phyloP scores from a whole-genome alignment of 2,797 vertebrate species.

The Epinephelus malabaricus region DNA sequence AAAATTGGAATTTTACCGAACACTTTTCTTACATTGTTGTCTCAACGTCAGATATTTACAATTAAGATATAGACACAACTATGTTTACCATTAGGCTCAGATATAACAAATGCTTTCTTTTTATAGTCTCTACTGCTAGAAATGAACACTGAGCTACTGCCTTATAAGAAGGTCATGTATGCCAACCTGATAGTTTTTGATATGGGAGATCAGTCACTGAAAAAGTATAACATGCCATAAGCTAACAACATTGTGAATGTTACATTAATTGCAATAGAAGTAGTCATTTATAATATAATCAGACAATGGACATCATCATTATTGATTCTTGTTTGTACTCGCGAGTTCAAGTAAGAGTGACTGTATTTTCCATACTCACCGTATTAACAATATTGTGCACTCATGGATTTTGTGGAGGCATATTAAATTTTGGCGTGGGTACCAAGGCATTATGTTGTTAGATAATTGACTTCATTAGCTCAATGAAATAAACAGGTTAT shows the following conservation, averaged over 20 bases:
- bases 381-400: constrained; percentile 81
- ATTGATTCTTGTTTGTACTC: constrained; percentile 71
- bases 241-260: constrained; percentile 79
- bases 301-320: constrained; percentile 56
- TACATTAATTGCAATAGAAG: constrained; percentile 74
- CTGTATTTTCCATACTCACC: constrained; percentile 76
- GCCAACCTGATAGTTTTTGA: constrained; percentile 77
- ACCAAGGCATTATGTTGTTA: constrained; percentile 78
- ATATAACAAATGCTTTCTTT: constrained; percentile 81
- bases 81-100: constrained; percentile 82
- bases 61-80: constrained; percentile 75
- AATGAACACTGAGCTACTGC: constrained; percentile 84
- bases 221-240: constrained; percentile 75
- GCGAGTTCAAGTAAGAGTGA: constrained; percentile 69
- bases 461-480: constrained; percentile 74
- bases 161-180: constrained; percentile 78
- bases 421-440: constrained; percentile 76
- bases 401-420: constrained; percentile 74
- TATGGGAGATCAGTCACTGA: constrained; percentile 81
- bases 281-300: constrained; percentile 75
- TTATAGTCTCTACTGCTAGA: constrained; percentile 84
- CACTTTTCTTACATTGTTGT: constrained; percentile 73
- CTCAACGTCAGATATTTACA: constrained; percentile 81
- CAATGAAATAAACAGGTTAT: constrained; percentile 81
- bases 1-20: constrained; percentile 74